phyloP scores from a whole-genome alignment of 2,797 vertebrate genomes.

The Scomberomorus guttatus region DNA sequence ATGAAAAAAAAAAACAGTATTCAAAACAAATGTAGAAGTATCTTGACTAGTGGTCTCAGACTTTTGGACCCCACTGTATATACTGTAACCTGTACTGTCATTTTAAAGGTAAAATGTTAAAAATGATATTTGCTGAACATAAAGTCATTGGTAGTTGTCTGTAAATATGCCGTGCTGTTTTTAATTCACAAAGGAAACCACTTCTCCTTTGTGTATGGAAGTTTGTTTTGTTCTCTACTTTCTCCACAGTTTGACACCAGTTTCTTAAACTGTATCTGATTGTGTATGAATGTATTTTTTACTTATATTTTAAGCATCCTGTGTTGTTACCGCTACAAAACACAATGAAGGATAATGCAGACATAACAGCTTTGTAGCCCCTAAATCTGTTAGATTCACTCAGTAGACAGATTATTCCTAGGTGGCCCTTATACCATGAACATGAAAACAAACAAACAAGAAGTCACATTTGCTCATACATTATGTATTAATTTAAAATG shows the following conservation, averaged over 20 bases:
- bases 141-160: too few species aligned
- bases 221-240: background rate
- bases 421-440: too few species aligned
- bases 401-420: background rate
- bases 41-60: too few species aligned
- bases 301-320: background rate
- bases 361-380: background rate
- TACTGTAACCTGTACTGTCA: too few species aligned
- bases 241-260: background rate
- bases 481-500: slow-evolving; percentile 32
- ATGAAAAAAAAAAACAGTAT: too few species aligned
- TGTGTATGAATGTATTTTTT: background rate
- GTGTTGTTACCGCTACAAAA: background rate
- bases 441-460: background rate
- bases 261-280: background rate
- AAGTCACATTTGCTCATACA: slow-evolving; percentile 9
- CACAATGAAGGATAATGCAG: background rate
- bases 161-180: too few species aligned
- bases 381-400: slow-evolving; percentile 7
- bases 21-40: too few species aligned
- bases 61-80: too few species aligned
- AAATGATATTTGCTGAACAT: too few species aligned
- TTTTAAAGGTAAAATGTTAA: too few species aligned
- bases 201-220: background rate
- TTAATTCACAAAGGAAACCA: too few species aligned